These are phyloP conservation scores for Lacanobia oleracea DNA, from an alignment of 2,888 invertebrate species.

Conservation along the genomic window DNA sequence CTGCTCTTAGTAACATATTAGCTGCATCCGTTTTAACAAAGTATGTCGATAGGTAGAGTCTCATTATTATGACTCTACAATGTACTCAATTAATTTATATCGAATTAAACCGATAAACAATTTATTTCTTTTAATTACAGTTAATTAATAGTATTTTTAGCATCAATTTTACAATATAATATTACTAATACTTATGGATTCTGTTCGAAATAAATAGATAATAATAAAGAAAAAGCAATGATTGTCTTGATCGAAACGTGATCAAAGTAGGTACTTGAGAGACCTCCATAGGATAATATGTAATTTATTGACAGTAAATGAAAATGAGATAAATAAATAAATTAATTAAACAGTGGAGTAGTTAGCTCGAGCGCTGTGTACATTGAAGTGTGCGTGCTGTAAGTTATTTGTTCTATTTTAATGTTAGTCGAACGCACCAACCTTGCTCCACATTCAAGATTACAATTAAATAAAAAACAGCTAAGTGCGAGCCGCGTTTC, in stretches of 20 bases:
- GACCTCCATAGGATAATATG: constrained; percentile 19
- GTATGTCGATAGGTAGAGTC: not conserved
- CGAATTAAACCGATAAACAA: not conserved
- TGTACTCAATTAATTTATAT: not conserved
- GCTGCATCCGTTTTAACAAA: not conserved
- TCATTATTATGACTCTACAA: constrained; percentile 5
- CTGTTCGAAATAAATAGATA: no score
- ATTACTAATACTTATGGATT: no score
- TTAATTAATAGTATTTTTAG: not conserved
- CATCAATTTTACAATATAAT: not conserved
- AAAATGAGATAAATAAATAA: constrained; percentile 55
- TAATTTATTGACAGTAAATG: constrained; percentile 34
- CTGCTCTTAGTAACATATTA: not conserved
- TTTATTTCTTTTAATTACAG: not conserved
- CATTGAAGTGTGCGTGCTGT: constrained; percentile 79
- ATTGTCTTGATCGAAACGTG: constrained; percentile 12
- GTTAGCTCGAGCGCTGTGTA: constrained; percentile 71
- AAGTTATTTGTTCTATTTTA: constrained; percentile 86
- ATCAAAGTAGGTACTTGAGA: constrained; percentile 9
- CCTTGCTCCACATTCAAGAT: constrained; percentile 87
- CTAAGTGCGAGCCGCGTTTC: constrained; percentile 60
- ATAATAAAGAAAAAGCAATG: not conserved
- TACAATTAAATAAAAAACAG: constrained; percentile 81
- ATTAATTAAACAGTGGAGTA: constrained; percentile 62
- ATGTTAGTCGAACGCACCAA: constrained; percentile 84